These are phyloP conservation scores for Seira sanloemensis DNA, from an alignment of 2,888 invertebrate species.

Conservation along the genomic window DNA sequence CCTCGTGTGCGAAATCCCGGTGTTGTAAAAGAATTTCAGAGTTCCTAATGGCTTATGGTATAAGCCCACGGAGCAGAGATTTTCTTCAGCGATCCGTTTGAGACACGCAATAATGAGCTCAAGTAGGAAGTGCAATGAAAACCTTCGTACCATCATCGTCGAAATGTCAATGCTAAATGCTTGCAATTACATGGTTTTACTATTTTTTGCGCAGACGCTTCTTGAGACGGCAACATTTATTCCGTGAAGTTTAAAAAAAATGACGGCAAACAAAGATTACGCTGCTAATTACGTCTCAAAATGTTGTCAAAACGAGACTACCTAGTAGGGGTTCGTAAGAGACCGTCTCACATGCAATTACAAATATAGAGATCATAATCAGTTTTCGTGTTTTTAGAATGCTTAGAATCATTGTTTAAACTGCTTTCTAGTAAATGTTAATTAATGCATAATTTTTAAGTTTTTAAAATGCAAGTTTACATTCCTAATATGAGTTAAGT, in stretches of 20 bases:
- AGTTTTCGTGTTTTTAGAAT: too few relatives aligned
- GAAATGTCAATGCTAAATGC: constrained; percentile 8
- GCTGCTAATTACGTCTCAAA: constrained; percentile 5
- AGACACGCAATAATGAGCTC: neutral
- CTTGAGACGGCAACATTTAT: too few relatives aligned
- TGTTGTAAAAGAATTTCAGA: neutral
- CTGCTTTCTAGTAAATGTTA: neutral
- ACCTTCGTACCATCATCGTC: constrained; percentile 9
- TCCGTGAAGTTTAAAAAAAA: too few relatives aligned
- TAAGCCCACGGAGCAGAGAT: constrained; percentile 18
- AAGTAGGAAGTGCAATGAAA: constrained; percentile 16
- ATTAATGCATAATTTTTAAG: neutral
- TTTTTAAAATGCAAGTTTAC: constrained; percentile 28
- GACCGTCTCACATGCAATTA: too few relatives aligned
- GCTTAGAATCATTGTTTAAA: too few relatives aligned
- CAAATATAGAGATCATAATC: too few relatives aligned
- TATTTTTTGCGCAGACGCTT: too few relatives aligned
- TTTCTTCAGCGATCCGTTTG: neutral
- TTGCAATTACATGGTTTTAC: neutral
- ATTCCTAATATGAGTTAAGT: constrained; percentile 20
- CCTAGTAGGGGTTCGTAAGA: too few relatives aligned
- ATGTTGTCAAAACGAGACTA: too few relatives aligned
- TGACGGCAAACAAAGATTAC: neutral
- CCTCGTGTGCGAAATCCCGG: neutral
- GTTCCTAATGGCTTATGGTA: constrained; percentile 21